A percentile compares a stretch with the other conserved stretches of the same genome.
These are phyloP conservation scores for Alsophila aescularia DNA, from an alignment of 2,888 invertebrate species.

Conservation along the genomic window DNA sequence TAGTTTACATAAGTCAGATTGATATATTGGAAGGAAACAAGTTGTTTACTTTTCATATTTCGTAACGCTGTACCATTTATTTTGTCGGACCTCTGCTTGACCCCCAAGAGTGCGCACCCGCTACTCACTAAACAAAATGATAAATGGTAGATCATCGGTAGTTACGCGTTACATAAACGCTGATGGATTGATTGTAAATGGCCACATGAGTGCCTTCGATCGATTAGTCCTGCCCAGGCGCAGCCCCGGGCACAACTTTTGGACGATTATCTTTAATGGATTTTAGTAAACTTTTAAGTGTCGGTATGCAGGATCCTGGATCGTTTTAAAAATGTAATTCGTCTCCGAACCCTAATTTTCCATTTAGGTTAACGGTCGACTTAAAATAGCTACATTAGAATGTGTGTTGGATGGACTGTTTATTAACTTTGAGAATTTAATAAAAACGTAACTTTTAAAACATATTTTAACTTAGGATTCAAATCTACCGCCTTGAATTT, in stretches of 20 bases:
- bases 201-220: slow-evolving; percentile 74
- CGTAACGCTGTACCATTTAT: slow-evolving; percentile 63
- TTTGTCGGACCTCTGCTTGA: slow-evolving; percentile 61
- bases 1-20: slow-evolving; percentile 38
- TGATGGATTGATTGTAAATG: slow-evolving; percentile 83
- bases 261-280: slow-evolving; percentile 80
- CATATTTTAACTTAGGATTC: slow-evolving; percentile 22
- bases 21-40: slow-evolving; percentile 55
- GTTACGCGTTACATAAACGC: slow-evolving; percentile 79
- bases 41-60: slow-evolving; percentile 69
- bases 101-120: slow-evolving; percentile 71
- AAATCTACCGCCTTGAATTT: slow-evolving; percentile 23
- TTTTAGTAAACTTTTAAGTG: slow-evolving; percentile 72
- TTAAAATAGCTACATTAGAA: slow-evolving; percentile 55
- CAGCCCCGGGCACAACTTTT: slow-evolving; percentile 67
- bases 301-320: slow-evolving; percentile 64
- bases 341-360: slow-evolving; percentile 64
- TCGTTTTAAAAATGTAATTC: slow-evolving; percentile 59
- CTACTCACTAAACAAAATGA: slow-evolving; percentile 82
- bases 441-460: slow-evolving; percentile 19
- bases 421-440: slow-evolving; percentile 38
- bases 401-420: slow-evolving; percentile 49
- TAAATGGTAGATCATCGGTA: slow-evolving; percentile 80
- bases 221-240: slow-evolving; percentile 76
- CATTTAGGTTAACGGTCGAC: slow-evolving; percentile 59